Percentiles rank a stretch among this genome's conserved stretches.
Conservation (phyloP, 2,888 invertebrate species). For the Schrankia costaestrigalis region DNA sequence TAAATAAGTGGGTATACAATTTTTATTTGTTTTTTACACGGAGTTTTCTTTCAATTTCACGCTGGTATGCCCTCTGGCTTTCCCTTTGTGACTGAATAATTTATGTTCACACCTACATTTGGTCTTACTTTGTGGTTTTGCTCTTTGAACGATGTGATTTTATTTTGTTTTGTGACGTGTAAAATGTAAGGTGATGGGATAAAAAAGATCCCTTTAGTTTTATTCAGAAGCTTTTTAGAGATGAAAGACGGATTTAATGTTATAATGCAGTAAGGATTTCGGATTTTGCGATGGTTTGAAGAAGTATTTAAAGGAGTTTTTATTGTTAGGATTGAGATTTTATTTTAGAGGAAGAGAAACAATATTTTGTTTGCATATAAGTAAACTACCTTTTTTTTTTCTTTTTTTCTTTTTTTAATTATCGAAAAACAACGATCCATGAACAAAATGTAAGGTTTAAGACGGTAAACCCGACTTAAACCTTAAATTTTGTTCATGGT, state of each 20-base stretch:
- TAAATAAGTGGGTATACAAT: slow-evolving; percentile 16
- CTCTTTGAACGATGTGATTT: slow-evolving; percentile 44
- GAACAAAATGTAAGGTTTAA: no score
- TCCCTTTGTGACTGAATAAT: slow-evolving; percentile 70
- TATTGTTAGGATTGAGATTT: no score
- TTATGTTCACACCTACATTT: slow-evolving; percentile 65
- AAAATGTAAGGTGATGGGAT: slow-evolving; percentile 27
- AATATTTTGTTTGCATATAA: no score
- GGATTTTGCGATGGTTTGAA: no score
- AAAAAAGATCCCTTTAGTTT: slow-evolving; percentile 26
- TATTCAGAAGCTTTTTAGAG: slow-evolving; percentile 22
- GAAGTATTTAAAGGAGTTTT: no score
- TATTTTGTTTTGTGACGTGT: slow-evolving; percentile 39
- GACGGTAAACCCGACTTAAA: no score
- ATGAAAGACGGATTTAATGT: slow-evolving; percentile 14
- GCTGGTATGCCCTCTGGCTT: slow-evolving; percentile 48
- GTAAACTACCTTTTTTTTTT: no score
- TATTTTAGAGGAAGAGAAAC: no score
- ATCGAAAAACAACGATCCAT: no score
- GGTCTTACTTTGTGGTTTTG: slow-evolving; percentile 55
- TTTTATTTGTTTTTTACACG: slow-evolving; percentile 47
- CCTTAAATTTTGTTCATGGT: no score
- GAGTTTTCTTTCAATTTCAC: slow-evolving; percentile 72
- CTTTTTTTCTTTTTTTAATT: no score
- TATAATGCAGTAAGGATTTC: slow-evolving; percentile 17